Base-by-base conservation (phyloP, 1,140 invertebrate genomes). In the Rhyzopertha dominica region DNA sequence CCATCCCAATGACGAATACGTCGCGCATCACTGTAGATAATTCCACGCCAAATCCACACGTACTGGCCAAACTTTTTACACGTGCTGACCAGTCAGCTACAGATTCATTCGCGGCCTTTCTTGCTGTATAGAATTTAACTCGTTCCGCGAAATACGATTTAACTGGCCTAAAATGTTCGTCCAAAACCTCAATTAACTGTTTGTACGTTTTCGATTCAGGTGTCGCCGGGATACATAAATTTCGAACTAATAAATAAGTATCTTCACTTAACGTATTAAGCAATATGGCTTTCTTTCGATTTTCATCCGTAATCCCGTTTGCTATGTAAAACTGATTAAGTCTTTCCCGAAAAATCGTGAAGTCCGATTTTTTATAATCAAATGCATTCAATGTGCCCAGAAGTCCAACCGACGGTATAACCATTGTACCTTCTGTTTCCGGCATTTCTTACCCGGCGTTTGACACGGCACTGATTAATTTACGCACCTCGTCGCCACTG, bases 71-170 rank as follows among this genome's bases (percentile, higher is more conserved):
- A 22, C 29, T 47, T 24, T 41, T 47, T 18, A 47, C 26, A 14
- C 25, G 23, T 17, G 44, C 37, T 31, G 14, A 36, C 44, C 44
- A 41, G 13, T 47, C 36, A 5, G 5, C 17, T 18, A 47, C 36
- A 28, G 22, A 22, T 32, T 47, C 44, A 23, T 23, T 41, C 9
- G 9, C 10, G 16, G 24, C n/a, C 31, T 23, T 3, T 16, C 17
- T 40, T 24, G 44, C 26, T 9, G 25, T 31, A 30, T 42, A 47
- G 19, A 47, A 47, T 18, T 23, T 32, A 24, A 47, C 9, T n/a
- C 44, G 5, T 39, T 47, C 44, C 10, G 37, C 17, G 31, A 47
- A 47, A 41, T 28, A 46, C 17, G 43, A 46, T 20, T 46, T 47
- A 3, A 45, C 34, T 5, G 43, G 34, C 18, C 5, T 22, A 8